phyloP scores from a whole-genome alignment of 2,888 invertebrate species.

The Ptilodon capucinus region DNA sequence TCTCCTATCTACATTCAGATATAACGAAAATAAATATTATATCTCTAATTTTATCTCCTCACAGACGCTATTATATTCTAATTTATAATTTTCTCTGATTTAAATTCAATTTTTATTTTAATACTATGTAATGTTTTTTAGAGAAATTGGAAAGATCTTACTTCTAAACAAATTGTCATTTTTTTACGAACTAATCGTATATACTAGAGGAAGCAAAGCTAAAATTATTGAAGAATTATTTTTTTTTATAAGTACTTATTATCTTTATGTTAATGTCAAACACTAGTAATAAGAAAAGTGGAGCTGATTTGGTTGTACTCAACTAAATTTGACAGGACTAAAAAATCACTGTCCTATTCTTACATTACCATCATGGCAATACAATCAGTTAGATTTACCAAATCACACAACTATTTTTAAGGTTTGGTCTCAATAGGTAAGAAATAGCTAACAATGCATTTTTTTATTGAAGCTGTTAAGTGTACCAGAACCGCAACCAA shows the following conservation, averaged over 20 bases:
- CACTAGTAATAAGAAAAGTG: too few relatives aligned
- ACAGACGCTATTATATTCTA: constrained; percentile 52
- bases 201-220: constrained; percentile 30
- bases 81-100: constrained; percentile 53
- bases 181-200: constrained; percentile 32
- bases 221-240: constrained; percentile 5
- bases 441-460: too few relatives aligned
- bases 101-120: constrained; percentile 36
- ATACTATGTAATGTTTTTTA: constrained; percentile 33
- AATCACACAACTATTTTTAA: too few relatives aligned
- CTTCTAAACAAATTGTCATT: constrained; percentile 31
- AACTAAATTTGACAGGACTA: too few relatives aligned
- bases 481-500: too few relatives aligned
- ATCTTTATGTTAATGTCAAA: constrained; percentile 5
- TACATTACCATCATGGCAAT: too few relatives aligned
- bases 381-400: too few relatives aligned
- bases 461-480: too few relatives aligned
- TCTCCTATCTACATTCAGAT: constrained; percentile 36
- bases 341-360: too few relatives aligned
- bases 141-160: constrained; percentile 44
- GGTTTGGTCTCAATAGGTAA: constrained; percentile 15
- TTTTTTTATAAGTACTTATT: not conserved
- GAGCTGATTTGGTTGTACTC: too few relatives aligned
- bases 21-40: constrained; percentile 69
- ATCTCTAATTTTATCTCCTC: constrained; percentile 47